Evolutionary conservation across 1,140 invertebrate genomes (phyloP).

Genomic region (Camponotus floridanus): DNA sequence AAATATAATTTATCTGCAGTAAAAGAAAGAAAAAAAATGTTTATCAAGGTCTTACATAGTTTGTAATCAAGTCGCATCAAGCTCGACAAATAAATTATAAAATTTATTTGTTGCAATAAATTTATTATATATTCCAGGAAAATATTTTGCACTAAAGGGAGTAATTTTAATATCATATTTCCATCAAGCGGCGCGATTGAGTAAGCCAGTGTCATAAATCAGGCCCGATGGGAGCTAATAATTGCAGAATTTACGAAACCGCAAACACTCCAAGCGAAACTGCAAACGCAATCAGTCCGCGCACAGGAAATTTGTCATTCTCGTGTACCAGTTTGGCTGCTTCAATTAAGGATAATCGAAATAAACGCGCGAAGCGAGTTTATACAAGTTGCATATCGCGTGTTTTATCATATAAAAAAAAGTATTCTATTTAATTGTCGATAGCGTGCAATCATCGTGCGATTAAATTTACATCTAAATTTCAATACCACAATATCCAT

Average conservation of each 20-base stretch:
- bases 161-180: constrained; percentile 15
- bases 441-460: constrained; percentile 3
- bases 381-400: constrained; percentile 3
- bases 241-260: constrained; percentile 53
- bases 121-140: neutral
- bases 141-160: constrained; percentile 5
- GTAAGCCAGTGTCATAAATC: constrained; percentile 31
- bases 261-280: constrained; percentile 45
- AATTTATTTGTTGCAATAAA: constrained; percentile 9
- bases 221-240: constrained; percentile 35
- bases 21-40: neutral
- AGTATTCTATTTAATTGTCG: constrained; percentile 38
- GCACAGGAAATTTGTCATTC: constrained; percentile 61
- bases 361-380: constrained; percentile 41
- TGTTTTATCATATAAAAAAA: constrained; percentile 48
- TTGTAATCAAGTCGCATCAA: neutral
- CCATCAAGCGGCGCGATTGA: constrained; percentile 9
- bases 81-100: neutral
- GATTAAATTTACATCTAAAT: constrained; percentile 25
- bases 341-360: constrained; percentile 62
- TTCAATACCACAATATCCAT: neutral
- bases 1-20: too few relatives aligned
- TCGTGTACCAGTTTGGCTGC: constrained; percentile 49
- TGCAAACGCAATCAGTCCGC: constrained; percentile 58
- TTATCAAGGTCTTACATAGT: neutral